These are phyloP conservation scores for Vidua chalybeata DNA, from an alignment of 2,113 vertebrate species.

Conservation along the genomic window DNA sequence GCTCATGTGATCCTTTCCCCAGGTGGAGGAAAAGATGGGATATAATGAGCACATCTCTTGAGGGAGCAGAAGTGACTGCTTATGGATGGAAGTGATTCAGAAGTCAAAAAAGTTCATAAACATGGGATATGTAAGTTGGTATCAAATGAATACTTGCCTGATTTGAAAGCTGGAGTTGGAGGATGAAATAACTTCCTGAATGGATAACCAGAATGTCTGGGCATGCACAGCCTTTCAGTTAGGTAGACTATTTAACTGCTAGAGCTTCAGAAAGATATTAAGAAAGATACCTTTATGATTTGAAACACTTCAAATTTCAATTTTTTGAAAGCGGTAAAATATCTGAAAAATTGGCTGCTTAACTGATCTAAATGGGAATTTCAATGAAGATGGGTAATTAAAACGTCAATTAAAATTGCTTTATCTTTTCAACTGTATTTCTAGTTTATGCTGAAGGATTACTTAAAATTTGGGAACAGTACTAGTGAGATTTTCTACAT, in stretches of 20 bases:
- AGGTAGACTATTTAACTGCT: background rate
- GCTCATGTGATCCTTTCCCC: background rate
- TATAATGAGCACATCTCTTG: background rate
- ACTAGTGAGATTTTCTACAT: background rate
- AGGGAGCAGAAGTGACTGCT: background rate
- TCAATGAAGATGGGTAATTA: background rate
- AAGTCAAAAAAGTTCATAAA: background rate
- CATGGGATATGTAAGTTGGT: background rate
- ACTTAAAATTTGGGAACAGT: background rate
- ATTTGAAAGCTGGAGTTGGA: background rate
- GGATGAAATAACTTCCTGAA: background rate
- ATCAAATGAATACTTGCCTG: background rate
- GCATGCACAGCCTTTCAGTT: background rate
- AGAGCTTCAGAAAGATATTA: background rate
- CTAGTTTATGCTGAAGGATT: background rate
- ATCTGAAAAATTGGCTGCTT: background rate
- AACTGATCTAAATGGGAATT: background rate
- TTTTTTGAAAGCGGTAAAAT: background rate
- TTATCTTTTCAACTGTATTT: background rate
- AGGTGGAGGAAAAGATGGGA: background rate
- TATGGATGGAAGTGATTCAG: background rate
- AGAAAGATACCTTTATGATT: background rate
- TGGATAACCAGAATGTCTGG: background rate
- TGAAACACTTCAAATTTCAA: background rate
- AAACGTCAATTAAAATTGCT: background rate